Conservation (phyloP, 2,113 vertebrate genomes). For the Chunga burmeisteri region DNA sequence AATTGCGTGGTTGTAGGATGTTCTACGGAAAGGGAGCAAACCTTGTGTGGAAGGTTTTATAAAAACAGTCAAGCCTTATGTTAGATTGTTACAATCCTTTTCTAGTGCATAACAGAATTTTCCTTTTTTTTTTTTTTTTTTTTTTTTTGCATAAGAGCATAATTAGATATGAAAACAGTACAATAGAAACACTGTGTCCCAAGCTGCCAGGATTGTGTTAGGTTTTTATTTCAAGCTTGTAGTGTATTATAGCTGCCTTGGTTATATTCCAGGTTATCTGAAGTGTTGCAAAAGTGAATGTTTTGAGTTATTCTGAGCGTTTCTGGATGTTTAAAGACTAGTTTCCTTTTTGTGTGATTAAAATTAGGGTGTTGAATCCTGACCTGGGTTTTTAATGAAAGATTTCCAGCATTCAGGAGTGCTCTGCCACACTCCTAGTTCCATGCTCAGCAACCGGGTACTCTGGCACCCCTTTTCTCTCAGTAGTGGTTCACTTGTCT, state of each 20-base stretch:
- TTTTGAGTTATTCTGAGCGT: background rate
- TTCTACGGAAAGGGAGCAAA: background rate
- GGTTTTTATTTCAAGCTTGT: constrained; percentile 4
- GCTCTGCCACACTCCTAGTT: background rate
- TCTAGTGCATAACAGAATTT: background rate
- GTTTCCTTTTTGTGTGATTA: background rate
- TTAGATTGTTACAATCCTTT: background rate
- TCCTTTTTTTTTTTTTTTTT: too few relatives aligned
- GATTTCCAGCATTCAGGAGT: background rate
- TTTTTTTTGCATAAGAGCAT: background rate
- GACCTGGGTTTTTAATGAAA: background rate
- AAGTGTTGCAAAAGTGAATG: constrained; percentile 53
- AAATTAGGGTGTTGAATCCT: background rate
- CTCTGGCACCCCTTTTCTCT: background rate
- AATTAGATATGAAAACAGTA: constrained; percentile 21
- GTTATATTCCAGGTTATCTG: constrained; percentile 12
- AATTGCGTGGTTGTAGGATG: background rate
- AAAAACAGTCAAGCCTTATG: background rate
- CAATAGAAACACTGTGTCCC: background rate
- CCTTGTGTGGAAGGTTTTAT: background rate
- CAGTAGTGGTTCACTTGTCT: background rate
- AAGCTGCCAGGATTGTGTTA: background rate
- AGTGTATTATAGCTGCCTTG: constrained; percentile 3
- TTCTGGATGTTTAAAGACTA: background rate
- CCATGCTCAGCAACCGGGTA: background rate